These are phyloP conservation scores for Glyptemys insculpta DNA, from an alignment of 2,797 vertebrate species.

Conservation along the genomic window DNA sequence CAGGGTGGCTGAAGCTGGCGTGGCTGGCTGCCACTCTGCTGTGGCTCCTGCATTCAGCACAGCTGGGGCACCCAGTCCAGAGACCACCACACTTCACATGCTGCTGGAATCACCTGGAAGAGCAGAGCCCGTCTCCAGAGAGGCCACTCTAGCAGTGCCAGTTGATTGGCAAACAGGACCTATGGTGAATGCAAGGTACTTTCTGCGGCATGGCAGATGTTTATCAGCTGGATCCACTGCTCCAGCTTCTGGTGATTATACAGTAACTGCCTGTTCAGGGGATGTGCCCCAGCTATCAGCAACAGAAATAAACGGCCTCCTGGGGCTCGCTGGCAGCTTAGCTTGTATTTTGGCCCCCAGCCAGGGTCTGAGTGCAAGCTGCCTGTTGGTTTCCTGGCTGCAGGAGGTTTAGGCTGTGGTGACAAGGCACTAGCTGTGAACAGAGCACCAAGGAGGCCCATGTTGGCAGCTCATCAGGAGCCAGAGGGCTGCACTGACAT, in stretches of 20 bases:
- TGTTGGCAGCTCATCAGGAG: neutral
- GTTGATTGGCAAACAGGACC: neutral
- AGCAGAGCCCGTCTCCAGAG: neutral
- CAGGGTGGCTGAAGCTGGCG: neutral
- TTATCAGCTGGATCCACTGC: neutral
- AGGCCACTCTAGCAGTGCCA: neutral
- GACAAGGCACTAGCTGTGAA: neutral
- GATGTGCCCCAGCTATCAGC: too few relatives aligned
- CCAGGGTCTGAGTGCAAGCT: neutral
- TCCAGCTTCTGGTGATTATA: neutral
- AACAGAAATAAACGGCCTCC: neutral
- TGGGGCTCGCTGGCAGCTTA: neutral
- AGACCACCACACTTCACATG: neutral
- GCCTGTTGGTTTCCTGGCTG: neutral
- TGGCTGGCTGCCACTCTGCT: too few relatives aligned
- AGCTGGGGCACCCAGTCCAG: neutral
- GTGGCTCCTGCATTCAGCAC: neutral
- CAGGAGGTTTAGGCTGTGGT: neutral
- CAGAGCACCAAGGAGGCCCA: neutral
- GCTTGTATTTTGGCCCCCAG: too few relatives aligned
- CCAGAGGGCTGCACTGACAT: neutral
- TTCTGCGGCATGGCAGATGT: neutral
- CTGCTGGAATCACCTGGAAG: neutral
- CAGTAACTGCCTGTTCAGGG: neutral
- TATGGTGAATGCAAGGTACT: neutral